phyloP scores from a whole-genome alignment of 1,140 invertebrate species.

The Drosophila repleta region DNA sequence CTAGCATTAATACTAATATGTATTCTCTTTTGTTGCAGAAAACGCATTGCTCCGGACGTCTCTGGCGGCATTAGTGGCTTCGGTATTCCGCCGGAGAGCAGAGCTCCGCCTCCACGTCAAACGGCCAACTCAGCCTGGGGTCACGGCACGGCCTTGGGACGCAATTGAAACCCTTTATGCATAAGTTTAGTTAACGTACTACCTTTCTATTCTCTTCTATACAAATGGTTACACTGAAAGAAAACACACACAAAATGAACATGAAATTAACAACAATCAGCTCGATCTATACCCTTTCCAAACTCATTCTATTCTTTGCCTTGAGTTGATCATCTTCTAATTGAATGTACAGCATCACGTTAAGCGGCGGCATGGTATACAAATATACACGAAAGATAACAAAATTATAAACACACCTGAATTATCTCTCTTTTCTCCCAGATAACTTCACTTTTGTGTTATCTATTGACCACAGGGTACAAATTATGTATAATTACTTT shows the following conservation, averaged over 20 bases:
- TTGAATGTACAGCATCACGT: constrained; percentile 39
- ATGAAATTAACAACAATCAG: constrained; percentile 42
- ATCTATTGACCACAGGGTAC: background rate
- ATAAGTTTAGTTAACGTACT: constrained; percentile 40
- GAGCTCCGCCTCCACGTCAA: constrained; percentile 84
- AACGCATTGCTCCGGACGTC: constrained; percentile 89
- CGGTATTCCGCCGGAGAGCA: constrained; percentile 86
- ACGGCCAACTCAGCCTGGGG: constrained; percentile 88
- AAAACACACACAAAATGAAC: constrained; percentile 25
- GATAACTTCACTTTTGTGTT: background rate
- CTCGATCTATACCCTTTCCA: constrained; percentile 18
- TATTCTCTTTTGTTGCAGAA: constrained; percentile 82
- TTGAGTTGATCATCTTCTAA: constrained; percentile 11
- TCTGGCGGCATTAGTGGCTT: constrained; percentile 88
- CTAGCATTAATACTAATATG: background rate
- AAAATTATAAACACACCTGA: constrained; percentile 1
- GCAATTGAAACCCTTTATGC: constrained; percentile 51
- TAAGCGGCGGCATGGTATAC: constrained; percentile 42
- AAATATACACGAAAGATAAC: constrained; percentile 20
- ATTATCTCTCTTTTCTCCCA: background rate
- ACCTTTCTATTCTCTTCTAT: constrained; percentile 18
- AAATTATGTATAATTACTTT: background rate
- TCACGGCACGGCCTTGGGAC: constrained; percentile 88
- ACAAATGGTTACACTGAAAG: constrained; percentile 30
- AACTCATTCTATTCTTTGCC: constrained; percentile 17